phyloP scores from a whole-genome alignment of 2,797 vertebrate genomes.

The Picus viridis region DNA sequence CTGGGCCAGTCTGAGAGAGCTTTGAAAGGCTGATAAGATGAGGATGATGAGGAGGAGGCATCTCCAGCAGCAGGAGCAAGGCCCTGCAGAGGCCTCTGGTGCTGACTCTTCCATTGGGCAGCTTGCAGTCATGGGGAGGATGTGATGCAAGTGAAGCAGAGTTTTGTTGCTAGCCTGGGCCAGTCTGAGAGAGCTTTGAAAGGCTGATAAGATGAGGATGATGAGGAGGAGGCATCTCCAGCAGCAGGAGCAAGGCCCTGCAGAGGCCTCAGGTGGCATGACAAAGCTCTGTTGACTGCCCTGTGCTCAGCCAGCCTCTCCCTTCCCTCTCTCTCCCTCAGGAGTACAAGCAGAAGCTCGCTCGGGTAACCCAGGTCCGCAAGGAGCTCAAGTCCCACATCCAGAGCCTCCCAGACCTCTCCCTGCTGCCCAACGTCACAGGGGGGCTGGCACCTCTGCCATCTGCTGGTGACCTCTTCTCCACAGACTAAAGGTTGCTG shows the following conservation, averaged over 20 bases:
- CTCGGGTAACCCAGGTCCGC: constrained; percentile 94
- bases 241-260: background rate
- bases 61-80: background rate
- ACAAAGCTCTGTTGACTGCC: background rate
- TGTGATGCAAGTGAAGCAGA: background rate
- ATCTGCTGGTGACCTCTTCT: constrained; percentile 97
- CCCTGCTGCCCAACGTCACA: constrained; percentile 94
- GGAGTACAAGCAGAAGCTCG: constrained; percentile 99
- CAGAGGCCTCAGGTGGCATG: background rate
- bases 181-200: background rate
- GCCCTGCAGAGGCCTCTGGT: background rate
- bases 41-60: background rate
- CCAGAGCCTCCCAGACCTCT: constrained; percentile 98
- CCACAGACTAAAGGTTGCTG: constrained; percentile 87
- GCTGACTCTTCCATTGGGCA: background rate
- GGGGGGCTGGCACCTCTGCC: constrained; percentile 96
- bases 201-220: too few species aligned
- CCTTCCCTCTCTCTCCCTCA: constrained; percentile 62
- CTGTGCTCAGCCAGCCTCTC: background rate
- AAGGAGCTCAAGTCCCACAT: constrained; percentile 99
- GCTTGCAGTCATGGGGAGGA: too few species aligned
- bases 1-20: background rate
- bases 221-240: background rate
- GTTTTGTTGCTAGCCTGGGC: background rate
- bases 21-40: background rate